Evolutionary conservation across 2,888 invertebrate species (phyloP), one percentile per base, ranked within the genome.

Genomic region (Drosophila barbarae): DNA sequence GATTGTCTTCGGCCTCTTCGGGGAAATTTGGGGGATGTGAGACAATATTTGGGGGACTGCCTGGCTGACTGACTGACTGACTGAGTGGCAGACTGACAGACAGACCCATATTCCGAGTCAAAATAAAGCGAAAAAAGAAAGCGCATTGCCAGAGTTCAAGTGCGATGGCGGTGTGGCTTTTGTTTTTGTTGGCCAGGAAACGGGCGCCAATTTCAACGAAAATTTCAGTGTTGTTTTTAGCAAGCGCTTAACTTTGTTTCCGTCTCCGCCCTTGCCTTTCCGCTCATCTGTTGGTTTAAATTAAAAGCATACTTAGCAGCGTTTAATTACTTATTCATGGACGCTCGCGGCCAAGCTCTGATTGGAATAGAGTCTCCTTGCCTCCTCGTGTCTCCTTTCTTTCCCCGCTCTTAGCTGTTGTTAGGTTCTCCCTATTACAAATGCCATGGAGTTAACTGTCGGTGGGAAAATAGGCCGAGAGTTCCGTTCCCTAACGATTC

Each of bases 361-460:
- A 78, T 69, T 70, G 42, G 47, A 42, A 49, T 46, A 34, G 59
- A 66, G 15, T n/a, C 21, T 12, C 23, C 8, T 3, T 10, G 35
- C 2, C 35, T 21, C 26, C 34, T 5, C 7, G 10, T 13, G 13
- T 34, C 13, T 7, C 13, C 34, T 13, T 30, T 3, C 26, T 26
- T 4, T 15, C n/a, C 6, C n/a, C 42, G 15, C 36, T 38, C 38
- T 23, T 21, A 7, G 21, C 3, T 39, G 68, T 68, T 72, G 57
- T 67, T 54, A 51, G 32, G 32, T 39, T 63, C 32, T 18, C 38
- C 41, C 42, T 18, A 30, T 38, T 26, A 51, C 30, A 71, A 69
- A 74, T 84, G 72, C 76, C 67, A 75, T 78, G 86, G 79, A 81
- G 78, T 78, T 85, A 71, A 71, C 73, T 82, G 86, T 84, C 79